Evolutionary conservation across 2,888 invertebrate species (phyloP).

Genomic region (Eristalis tenax): DNA sequence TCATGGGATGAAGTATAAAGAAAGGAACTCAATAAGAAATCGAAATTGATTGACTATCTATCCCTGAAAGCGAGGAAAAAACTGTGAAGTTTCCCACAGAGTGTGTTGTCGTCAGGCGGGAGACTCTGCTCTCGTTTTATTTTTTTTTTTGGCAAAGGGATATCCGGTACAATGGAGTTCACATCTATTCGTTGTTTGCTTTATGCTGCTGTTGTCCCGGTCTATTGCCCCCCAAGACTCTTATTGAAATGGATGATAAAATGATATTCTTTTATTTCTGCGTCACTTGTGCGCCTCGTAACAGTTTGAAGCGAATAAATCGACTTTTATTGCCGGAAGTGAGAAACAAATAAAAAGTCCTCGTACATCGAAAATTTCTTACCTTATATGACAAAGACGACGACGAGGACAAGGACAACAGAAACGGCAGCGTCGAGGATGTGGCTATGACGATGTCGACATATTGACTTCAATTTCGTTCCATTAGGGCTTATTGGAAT

Average conservation of each 20-base stretch:
- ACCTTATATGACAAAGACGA: background rate
- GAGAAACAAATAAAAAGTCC: conserved; percentile 48
- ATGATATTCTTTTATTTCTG: conserved; percentile 51
- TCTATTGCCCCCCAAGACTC: background rate
- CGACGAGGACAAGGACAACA: background rate
- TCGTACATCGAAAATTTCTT: background rate
- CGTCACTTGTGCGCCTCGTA: conserved; percentile 36
- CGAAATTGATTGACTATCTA: conserved; percentile 51
- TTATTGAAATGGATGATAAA: conserved; percentile 52
- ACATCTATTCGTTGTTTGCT: conserved; percentile 31
- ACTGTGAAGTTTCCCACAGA: conserved; percentile 38
- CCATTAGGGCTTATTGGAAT: conserved; percentile 11
- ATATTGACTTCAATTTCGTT: conserved; percentile 38
- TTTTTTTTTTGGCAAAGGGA: conserved; percentile 40
- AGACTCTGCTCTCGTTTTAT: background rate
- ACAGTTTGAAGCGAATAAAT: conserved; percentile 49
- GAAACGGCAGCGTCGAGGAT: background rate
- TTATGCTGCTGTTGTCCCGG: conserved; percentile 14
- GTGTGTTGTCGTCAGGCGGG: conserved; percentile 8
- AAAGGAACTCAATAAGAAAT: conserved; percentile 47
- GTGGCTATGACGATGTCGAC: conserved; percentile 6
- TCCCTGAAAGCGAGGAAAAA: conserved; percentile 23
- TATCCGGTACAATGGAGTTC: conserved; percentile 45
- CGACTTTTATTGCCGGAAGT: conserved; percentile 59
- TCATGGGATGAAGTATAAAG: background rate